These are phyloP conservation scores for Plusia festucae DNA, from an alignment of 2,888 invertebrate species.

Conservation along the genomic window DNA sequence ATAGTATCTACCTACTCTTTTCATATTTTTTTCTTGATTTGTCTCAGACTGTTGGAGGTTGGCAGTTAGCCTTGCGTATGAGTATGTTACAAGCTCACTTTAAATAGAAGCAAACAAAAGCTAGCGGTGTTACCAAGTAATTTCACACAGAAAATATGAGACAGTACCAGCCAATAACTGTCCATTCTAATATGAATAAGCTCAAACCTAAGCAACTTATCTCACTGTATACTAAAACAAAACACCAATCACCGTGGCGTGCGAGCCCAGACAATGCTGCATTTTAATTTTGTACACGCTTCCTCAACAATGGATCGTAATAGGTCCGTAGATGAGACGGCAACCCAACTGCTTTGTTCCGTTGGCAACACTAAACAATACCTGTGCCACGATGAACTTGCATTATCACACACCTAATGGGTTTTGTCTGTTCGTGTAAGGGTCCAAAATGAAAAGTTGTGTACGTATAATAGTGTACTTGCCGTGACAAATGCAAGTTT, in stretches of 20 bases:
- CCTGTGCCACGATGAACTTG: conserved; percentile 84
- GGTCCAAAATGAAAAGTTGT: conserved; percentile 75
- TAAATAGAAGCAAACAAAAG: not conserved
- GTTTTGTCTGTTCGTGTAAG: conserved; percentile 81
- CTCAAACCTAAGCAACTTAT: conserved; percentile 45
- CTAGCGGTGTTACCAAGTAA: not conserved
- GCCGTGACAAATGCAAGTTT: conserved; percentile 76
- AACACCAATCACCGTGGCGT: conserved; percentile 70
- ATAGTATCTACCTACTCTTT: too few species aligned
- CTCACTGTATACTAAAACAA: conserved; percentile 70
- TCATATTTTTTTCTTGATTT: too few species aligned
- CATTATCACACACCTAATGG: conserved; percentile 87
- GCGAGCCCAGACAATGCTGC: conserved; percentile 82
- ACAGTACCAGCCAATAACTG: conserved; percentile 4
- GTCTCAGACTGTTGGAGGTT: too few species aligned
- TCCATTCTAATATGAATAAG: conserved; percentile 16
- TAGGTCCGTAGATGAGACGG: conserved; percentile 85
- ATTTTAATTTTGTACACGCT: conserved; percentile 87
- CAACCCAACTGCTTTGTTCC: conserved; percentile 81
- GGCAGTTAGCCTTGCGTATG: too few species aligned
- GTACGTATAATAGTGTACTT: conserved; percentile 65
- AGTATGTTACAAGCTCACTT: not conserved
- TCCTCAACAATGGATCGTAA: conserved; percentile 84
- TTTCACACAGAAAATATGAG: not conserved
- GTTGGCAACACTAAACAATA: conserved; percentile 85